Base-by-base conservation (phyloP, 2,797 vertebrate genomes). In the Etheostoma nigrum region DNA sequence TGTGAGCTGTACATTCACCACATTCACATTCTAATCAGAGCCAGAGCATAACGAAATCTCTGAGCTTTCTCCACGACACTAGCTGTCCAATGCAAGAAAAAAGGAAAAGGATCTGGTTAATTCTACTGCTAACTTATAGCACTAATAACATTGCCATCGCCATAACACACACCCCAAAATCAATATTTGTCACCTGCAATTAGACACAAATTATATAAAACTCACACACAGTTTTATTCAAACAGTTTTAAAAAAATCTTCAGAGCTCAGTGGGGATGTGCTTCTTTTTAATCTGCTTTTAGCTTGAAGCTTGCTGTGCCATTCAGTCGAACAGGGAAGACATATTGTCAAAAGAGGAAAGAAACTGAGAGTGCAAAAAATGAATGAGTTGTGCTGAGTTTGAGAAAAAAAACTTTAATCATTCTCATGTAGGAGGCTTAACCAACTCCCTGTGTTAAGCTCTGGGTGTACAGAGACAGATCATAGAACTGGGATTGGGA, bases 321-420 rank as follows among this genome's bases (percentile, higher is more conserved):
- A 69, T 71, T 87, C 58, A 82, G 51, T 73, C 45, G 6, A 54
- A 47, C 23, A 44, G 33, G n/a, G 45, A 48, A 75, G 53, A 84
- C 49, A 83, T 64, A 76, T 52, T 79, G 21, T 80, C 33, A 6
- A 55, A 76, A 76, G 63, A 73, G 25, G 58, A 76, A 76, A 81
- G 60, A 33, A 70, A 74, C 30, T 67, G 45, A 63, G 44, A 68
- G 30, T 21, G 19, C 45, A 67, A 70, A 71, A 62, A 63, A 49
- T 36, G 82, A 79, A 88, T 79, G 66, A 74, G 58, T 79, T 82
- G 57, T 55, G 58, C 62, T 72, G 64, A 76, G 57, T 76, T 78
- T 68, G 64, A 85, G 53, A 83, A 71, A 78, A 53, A 86, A 65
- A 40, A 40, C 51, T 78, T 71, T 68, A 86, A 80, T 86, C 68